phyloP scores from a whole-genome alignment of 1,140 invertebrate species.

The Tribolium madens region DNA sequence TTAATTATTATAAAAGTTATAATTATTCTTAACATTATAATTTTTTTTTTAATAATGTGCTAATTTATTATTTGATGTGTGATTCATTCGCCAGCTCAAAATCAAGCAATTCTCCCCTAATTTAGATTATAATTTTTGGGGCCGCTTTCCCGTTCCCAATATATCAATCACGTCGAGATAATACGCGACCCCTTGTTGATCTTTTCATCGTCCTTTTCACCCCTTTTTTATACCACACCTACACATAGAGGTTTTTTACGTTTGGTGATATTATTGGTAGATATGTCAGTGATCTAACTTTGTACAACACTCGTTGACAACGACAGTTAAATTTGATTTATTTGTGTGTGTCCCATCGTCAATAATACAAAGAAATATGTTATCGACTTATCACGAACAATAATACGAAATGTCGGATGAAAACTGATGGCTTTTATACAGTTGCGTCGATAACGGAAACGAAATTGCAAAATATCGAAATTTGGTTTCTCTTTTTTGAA shows the following conservation, averaged over 20 bases:
- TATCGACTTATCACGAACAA: constrained; percentile 50
- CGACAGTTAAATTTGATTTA: constrained; percentile 48
- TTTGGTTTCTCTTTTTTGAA: background rate
- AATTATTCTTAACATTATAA: too few species aligned
- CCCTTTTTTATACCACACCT: constrained; percentile 7
- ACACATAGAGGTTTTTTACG: constrained; percentile 4
- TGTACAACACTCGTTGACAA: constrained; percentile 32
- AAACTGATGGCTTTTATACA: constrained; percentile 29
- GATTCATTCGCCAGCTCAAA: background rate
- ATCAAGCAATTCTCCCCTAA: background rate
- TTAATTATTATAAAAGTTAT: too few species aligned
- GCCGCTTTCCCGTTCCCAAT: background rate
- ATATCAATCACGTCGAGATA: constrained; percentile 27
- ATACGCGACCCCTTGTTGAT: constrained; percentile 31
- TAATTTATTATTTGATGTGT: background rate
- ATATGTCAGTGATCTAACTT: constrained; percentile 31
- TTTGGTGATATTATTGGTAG: constrained; percentile 20
- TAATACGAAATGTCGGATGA: constrained; percentile 45
- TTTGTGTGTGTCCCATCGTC: constrained; percentile 42
- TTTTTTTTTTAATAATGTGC: too few species aligned
- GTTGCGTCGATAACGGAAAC: constrained; percentile 29
- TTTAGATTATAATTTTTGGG: background rate
- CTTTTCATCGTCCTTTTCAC: constrained; percentile 22
- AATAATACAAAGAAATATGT: constrained; percentile 50
- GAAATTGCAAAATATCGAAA: background rate